Evolutionary conservation across 2,888 invertebrate genomes (phyloP), one percentile per base, ranked within the genome.

Genomic region (Dexiosoma caninum): DNA sequence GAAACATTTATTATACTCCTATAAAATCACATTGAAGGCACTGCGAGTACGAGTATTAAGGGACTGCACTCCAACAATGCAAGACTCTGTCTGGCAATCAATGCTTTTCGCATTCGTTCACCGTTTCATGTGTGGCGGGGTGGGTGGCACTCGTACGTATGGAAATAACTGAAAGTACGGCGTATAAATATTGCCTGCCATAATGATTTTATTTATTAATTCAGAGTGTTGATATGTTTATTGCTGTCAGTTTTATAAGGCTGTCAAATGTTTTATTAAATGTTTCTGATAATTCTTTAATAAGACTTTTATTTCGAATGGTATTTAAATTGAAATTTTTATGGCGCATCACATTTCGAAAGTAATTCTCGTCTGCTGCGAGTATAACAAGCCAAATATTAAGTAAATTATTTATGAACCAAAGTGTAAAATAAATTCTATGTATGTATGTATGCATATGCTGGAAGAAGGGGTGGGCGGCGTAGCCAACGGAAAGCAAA

Each of bases 191-290:
- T 40, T 74, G 59, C 46, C 44, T 77, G 59, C 53, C 69, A 49
- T 57, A 64, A 70, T 57, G 32, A 77, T 64, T 64, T 70, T 78
- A 67, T 82, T 82, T 82, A 71, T 78, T 78, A 78, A 82, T 78
- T 70, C 37, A 40, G n/a, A 55, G 70, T 51, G 78, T 78, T 82
- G 81, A 82, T 57, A 71, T 78, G 78, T 82, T 82, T 78, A 82
- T 82, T 42, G 32, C 81, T 78, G 81, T 75, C 81, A 78, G 75
- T 71, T 82, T 82, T 75, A 82, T 82, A 67, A 71, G 75, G 66
- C 81, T 82, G 81, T 78, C 78, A 78, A 78, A 78, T 82, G 81
- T 75, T 75, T 78, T 75, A 82, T 78, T 78, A 78, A 74, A 78
- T 70, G 66, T 60, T 71, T 55, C 27, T 71, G 78, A 71, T 78